Conservation (phyloP, 2,888 invertebrate species). For the Eristalis intricaria region DNA sequence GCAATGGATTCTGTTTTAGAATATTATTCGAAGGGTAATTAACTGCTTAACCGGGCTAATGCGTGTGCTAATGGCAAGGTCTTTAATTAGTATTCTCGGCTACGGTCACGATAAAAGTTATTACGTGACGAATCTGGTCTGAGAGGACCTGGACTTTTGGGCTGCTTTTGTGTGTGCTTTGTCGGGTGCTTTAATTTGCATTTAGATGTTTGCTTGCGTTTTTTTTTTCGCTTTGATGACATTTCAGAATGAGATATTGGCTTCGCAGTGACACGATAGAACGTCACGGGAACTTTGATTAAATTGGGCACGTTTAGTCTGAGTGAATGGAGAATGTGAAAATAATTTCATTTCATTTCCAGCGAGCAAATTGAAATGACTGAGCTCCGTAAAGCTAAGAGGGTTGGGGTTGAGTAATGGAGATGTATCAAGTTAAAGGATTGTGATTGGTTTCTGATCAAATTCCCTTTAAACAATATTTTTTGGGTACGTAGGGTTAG, state of each 20-base stretch:
- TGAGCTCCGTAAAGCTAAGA: too few species aligned
- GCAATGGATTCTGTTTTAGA: background rate
- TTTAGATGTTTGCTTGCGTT: background rate
- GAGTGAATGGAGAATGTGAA: too few species aligned
- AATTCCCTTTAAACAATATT: too few species aligned
- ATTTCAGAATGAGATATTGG: background rate
- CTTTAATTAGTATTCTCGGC: constrained; percentile 40
- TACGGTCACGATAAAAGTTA: constrained; percentile 28
- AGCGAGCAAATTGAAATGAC: too few species aligned
- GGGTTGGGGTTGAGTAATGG: too few species aligned
- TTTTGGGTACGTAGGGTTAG: too few species aligned
- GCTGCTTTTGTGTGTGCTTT: background rate
- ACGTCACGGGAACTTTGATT: background rate
- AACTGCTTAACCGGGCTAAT: constrained; percentile 15
- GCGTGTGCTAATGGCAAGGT: constrained; percentile 19
- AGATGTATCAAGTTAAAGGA: too few species aligned
- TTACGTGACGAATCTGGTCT: constrained; percentile 32
- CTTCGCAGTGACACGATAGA: background rate
- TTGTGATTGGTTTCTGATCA: too few species aligned
- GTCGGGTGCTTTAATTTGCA: background rate
- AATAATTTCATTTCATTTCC: too few species aligned
- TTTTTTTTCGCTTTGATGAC: background rate
- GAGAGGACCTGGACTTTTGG: background rate
- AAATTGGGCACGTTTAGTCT: too few species aligned
- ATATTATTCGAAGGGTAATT: background rate